Percentiles rank a stretch among this genome's conserved stretches.
Evolutionary conservation across 2,888 invertebrate species (phyloP).

Genomic region (Dendrolimus houi): DNA sequence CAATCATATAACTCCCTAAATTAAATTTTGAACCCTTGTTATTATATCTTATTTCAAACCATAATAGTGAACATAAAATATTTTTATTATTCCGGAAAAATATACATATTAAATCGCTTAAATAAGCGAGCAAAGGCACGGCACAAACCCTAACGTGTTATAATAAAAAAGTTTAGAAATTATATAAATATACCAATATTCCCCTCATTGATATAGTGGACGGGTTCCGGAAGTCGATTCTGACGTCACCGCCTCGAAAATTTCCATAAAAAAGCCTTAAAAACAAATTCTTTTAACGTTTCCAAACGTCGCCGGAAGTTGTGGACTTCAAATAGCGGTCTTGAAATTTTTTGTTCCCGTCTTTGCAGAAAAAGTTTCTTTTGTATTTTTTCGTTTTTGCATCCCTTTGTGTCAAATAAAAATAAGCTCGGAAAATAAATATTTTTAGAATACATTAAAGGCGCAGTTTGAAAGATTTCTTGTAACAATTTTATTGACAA

Average conservation of each 20-base stretch:
- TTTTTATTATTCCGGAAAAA: slow-evolving; percentile 9
- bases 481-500: too few species aligned
- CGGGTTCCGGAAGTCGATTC: slow-evolving; percentile 25
- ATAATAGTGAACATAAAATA: neutral
- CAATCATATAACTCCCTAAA: too few species aligned
- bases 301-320: slow-evolving; percentile 29
- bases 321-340: slow-evolving; percentile 3
- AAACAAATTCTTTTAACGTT: slow-evolving; percentile 45
- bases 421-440: neutral
- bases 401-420: neutral
- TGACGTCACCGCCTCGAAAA: slow-evolving; percentile 21
- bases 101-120: neutral
- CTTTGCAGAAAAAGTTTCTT: neutral
- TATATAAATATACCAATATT: too few species aligned
- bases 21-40: too few species aligned
- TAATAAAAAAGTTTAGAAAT: too few species aligned
- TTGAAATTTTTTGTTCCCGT: neutral
- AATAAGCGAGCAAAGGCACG: neutral
- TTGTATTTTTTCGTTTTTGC: neutral
- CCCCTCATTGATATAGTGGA: neutral
- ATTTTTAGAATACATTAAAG: neutral
- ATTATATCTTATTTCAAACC: too few species aligned
- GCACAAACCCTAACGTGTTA: too few species aligned
- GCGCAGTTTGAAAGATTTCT: too few species aligned
- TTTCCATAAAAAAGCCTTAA: slow-evolving; percentile 36